Base-by-base conservation (phyloP, 2,797 vertebrate species). In the Novumbra hubbsi region DNA sequence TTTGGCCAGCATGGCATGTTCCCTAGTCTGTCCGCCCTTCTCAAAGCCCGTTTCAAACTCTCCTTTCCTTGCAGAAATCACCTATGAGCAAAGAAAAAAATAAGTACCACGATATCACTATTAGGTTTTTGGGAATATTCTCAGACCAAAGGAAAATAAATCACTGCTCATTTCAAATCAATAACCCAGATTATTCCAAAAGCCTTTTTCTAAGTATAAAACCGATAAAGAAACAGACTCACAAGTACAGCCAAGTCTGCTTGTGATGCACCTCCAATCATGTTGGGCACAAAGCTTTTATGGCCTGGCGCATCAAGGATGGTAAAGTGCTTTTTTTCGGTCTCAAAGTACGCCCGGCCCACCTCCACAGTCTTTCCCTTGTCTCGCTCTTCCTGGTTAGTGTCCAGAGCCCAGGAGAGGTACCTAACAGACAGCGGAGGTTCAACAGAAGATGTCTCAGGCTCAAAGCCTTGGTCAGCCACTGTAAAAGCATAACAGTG, bases 21-120 rank as follows among this genome's bases (percentile, higher is more conserved):
- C 97, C 89, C 97, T 94, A 2, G 97, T 99, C 88, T 99, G 97
- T 70, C 97, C 97, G 8, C 97, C 97, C 86, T 98, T 98, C 85
- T 99, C 97, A 90, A 99, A 99, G 72, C 97, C 97, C 30, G 97
- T 99, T 91, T 99, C 97, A 91, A 99, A 99, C 82, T 99, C 97
- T 15, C 98, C 98, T 94, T 99, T 99, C 83, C 97, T 94, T 76
- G 97, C 97, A 73, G 98, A 99, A 88, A 99, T 98, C 66, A 99
- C 97, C 97, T 99, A 85, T 14, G 75, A 69, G 73, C 24, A 72
- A 27, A 17, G 32, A 17, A 64, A 21, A 11, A 57, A 55, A 55
- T 55, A 55, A 6, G 50, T 19, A 52, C 50, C 19, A 8, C 2
- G 50, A 55, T 19, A 55, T 55, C 9, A n/a, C 50, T n/a, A n/a